These are phyloP conservation scores for Myotis daubentonii DNA, from an alignment of 2,797 vertebrate genomes.

Conservation along the genomic window DNA sequence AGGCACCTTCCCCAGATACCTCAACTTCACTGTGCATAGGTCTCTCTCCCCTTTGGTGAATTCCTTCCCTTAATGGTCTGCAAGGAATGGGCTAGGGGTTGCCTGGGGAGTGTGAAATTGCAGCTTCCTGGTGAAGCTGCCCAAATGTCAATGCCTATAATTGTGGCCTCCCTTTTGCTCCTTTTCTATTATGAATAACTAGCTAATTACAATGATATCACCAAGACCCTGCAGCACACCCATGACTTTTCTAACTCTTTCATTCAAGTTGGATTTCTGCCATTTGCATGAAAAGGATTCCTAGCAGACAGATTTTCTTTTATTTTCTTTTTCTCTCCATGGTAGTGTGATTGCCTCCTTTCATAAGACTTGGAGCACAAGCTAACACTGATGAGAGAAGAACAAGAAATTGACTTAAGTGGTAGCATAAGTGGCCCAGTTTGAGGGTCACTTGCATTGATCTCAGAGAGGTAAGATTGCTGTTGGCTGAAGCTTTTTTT, in stretches of 20 bases:
- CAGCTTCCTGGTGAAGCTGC: neutral
- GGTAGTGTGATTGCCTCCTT: neutral
- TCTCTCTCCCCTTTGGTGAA: neutral
- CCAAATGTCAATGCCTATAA: neutral
- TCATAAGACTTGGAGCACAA: neutral
- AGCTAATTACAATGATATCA: neutral
- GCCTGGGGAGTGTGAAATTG: neutral
- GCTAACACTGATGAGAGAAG: neutral
- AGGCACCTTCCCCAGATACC: neutral
- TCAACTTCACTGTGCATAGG: neutral
- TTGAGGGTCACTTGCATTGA: neutral
- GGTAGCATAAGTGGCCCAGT: neutral
- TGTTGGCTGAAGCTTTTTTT: neutral
- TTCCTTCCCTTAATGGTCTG: neutral
- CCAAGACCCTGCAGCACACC: neutral
- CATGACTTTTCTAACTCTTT: neutral
- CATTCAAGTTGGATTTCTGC: neutral
- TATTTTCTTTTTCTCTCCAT: neutral
- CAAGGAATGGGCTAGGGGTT: neutral
- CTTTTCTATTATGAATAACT: neutral
- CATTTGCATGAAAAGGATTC: constrained; percentile 1
- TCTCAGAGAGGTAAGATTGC: neutral
- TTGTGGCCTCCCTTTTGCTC: neutral
- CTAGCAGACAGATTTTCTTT: neutral
- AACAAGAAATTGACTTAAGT: neutral